phyloP scores from a whole-genome alignment of 2,888 invertebrate genomes.

The Harmothoe impar region DNA sequence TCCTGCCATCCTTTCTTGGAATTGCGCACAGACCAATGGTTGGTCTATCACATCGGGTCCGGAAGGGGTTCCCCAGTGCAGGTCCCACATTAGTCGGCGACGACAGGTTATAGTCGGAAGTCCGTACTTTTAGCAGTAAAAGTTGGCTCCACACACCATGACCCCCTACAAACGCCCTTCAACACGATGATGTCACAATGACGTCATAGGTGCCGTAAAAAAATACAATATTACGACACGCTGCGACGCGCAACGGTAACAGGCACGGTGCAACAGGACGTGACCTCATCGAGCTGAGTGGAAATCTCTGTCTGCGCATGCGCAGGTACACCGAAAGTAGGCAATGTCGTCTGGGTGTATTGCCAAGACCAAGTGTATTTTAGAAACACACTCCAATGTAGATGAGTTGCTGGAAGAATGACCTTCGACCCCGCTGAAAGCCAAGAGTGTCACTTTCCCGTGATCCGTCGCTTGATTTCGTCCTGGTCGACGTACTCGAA shows the following conservation, averaged over 20 bases:
- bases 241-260: too few relatives aligned
- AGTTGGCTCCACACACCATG: constrained; percentile 4
- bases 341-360: neutral
- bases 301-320: neutral
- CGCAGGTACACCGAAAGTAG: neutral
- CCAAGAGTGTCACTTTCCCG: constrained; percentile 63
- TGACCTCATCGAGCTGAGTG: neutral
- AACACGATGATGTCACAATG: too few relatives aligned
- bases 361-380: too few relatives aligned
- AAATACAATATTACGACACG: too few relatives aligned
- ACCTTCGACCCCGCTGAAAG: constrained; percentile 22
- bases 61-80: neutral
- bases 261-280: neutral
- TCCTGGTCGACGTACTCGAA: constrained; percentile 96
- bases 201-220: too few relatives aligned
- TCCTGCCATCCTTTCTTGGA: neutral
- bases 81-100: too few relatives aligned
- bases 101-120: neutral
- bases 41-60: constrained; percentile 9
- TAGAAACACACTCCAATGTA: neutral
- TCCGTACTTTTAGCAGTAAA: neutral
- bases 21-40: neutral
- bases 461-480: constrained; percentile 66
- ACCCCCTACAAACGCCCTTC: neutral
- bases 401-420: constrained; percentile 53